These are phyloP conservation scores for Anneissia japonica DNA, from an alignment of 35 echinoderm and acorn worm genomes.

Conservation along the genomic window DNA sequence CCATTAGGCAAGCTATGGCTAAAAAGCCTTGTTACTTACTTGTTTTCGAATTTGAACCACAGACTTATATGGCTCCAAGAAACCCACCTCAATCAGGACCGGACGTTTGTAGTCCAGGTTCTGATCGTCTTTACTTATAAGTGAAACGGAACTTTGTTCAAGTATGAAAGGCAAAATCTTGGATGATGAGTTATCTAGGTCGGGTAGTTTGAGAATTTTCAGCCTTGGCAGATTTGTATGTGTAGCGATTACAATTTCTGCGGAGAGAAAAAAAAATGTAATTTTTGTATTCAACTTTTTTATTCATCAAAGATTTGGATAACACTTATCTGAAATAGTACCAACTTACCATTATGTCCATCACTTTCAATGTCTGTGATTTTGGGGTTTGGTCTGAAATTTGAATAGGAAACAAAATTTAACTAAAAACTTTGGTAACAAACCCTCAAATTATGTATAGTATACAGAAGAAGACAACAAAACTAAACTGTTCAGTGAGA, in stretches of 20 bases:
- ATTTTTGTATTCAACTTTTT: too few relatives aligned
- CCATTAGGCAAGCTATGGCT: too few relatives aligned
- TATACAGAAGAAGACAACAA: too few relatives aligned
- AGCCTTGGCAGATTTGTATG: constrained; percentile 24
- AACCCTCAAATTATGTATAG: too few relatives aligned
- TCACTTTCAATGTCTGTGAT: constrained; percentile 55
- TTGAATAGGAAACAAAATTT: neutral
- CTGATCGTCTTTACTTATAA: constrained; percentile 14
- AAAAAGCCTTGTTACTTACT: too few relatives aligned
- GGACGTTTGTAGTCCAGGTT: constrained; percentile 7
- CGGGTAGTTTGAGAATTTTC: constrained; percentile 26
- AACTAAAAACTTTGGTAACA: too few relatives aligned
- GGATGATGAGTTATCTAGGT: neutral
- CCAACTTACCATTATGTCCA: constrained; percentile 51
- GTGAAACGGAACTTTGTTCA: constrained; percentile 24
- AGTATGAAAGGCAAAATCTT: constrained; percentile 41
- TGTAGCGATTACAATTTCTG: constrained; percentile 45
- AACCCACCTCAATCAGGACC: constrained; percentile 49
- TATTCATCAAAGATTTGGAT: too few relatives aligned
- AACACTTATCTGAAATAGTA: too few relatives aligned
- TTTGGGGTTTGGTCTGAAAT: constrained; percentile 23
- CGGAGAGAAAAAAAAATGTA: neutral
- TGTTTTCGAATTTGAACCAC: constrained; percentile 61
- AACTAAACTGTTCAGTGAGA: too few relatives aligned
- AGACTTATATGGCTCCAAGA: constrained; percentile 42